Base-by-base conservation (phyloP, 2,797 vertebrate genomes). In the Taeniopygia guttata region DNA sequence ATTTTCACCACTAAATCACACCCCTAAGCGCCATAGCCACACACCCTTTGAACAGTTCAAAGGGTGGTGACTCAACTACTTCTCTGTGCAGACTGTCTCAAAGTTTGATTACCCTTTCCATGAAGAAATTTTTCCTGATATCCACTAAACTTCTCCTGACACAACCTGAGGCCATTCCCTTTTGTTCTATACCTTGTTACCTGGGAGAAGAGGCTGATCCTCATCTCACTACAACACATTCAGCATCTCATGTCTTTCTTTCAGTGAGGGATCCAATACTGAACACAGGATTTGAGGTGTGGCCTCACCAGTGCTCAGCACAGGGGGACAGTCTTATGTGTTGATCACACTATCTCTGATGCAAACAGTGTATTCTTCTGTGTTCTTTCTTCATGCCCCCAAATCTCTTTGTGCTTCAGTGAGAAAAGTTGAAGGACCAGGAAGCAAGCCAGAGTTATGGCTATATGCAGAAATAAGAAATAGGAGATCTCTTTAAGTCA, bases 181-280 rank as follows among this genome's bases (percentile, higher is more conserved):
- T 70, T 49, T 40, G 26, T 30, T 29, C n/a, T 38, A 4, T 9
- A 15, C 26, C 21, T 58, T 64, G 21, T 58, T 34, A 27, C 21
- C n/a, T 51, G 66, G 30, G 21, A 40, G n/a, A 46, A 30, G 21
- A 46, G 7, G 27, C 13, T 0, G 0, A 51, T 17, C 21, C 20
- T 15, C 58, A 51, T 14, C n/a, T 56, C 58, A 46, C 13, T 46
- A 19, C 29, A 64, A 14, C 45, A 38, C 0, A 0, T n/a, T 36
- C 52, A 59, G 73, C 30, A 36, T 46, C 52, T 66, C 66, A 5
- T 26, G 34, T 42, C 26, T 32, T 45, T 34, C 23, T 40, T 72
- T 46, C 46, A 27, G 13, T 4, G 7, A 66, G 46, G 18, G 8
- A 26, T 13, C 18, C 59, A 59, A 36, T 17, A 32, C 43, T 32